These are phyloP conservation scores for Pygoscelis antarcticus DNA, from an alignment of 2,113 vertebrate genomes.

Conservation along the genomic window DNA sequence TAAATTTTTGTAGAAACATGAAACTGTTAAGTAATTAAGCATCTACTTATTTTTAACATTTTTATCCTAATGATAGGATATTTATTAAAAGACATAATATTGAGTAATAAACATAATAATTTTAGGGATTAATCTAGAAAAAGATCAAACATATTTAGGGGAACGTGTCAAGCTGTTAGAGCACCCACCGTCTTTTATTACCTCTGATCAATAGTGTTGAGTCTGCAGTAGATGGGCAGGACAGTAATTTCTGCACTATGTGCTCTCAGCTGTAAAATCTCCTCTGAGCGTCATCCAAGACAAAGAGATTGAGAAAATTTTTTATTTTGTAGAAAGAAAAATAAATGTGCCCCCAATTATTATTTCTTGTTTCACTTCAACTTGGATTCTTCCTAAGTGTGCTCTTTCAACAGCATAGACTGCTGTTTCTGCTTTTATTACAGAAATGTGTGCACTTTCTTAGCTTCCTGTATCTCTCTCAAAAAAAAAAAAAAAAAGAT, in stretches of 20 bases:
- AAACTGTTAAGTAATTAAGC: neutral
- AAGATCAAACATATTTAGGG: neutral
- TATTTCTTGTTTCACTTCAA: neutral
- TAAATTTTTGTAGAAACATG: neutral
- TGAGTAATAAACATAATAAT: neutral
- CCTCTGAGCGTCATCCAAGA: neutral
- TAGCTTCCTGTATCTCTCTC: neutral
- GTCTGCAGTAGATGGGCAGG: neutral
- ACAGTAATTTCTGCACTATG: neutral
- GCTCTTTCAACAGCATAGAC: neutral
- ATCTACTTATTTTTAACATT: neutral
- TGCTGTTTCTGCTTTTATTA: neutral
- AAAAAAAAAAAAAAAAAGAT: neutral
- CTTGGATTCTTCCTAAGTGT: neutral
- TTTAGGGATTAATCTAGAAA: neutral
- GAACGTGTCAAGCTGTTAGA: rapidly evolving
- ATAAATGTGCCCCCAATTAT: neutral
- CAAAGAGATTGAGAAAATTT: neutral
- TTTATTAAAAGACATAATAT: neutral
- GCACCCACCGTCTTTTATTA: neutral
- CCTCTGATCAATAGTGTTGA: neutral
- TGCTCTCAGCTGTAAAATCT: neutral
- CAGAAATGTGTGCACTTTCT: slow-evolving; percentile 16
- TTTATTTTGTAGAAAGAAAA: neutral
- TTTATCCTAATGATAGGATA: neutral